A percentile compares a stretch with the other conserved stretches of the same genome.
Evolutionary conservation across 1,140 invertebrate genomes (phyloP).

Genomic region (Sarcophaga peregrina): DNA sequence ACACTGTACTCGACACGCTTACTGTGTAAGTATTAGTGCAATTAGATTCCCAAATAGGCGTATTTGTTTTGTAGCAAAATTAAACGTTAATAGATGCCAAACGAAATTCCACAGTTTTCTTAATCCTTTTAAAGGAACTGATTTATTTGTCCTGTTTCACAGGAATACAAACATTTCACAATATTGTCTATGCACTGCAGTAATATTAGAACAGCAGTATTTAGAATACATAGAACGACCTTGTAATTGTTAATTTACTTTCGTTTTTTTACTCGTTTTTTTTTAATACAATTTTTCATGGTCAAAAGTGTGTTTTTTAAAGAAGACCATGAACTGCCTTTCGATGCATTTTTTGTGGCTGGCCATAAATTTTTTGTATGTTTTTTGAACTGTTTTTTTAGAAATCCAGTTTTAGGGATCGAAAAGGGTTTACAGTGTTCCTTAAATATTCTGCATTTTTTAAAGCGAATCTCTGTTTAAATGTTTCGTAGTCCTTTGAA

Average conservation of each 20-base stretch:
- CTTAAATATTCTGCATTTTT: neutral
- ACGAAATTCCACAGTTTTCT: neutral
- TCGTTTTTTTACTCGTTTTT: conserved; percentile 12
- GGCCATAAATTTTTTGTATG: neutral
- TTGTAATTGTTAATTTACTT: neutral
- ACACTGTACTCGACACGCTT: neutral
- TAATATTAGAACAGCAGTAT: neutral
- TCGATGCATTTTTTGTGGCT: neutral
- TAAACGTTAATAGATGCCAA: neutral
- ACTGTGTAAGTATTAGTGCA: neutral
- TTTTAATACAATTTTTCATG: conserved; percentile 1
- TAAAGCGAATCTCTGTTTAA: too few relatives aligned
- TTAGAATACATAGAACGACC: neutral
- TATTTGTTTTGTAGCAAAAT: conserved; percentile 18
- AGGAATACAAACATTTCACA: conserved; percentile 15
- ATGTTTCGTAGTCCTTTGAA: too few relatives aligned
- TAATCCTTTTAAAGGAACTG: conserved; percentile 21
- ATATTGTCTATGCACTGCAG: conserved; percentile 3
- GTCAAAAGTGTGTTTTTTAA: neutral
- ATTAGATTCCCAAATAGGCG: neutral
- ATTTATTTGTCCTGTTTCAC: neutral
- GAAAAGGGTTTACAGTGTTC: conserved; percentile 7
- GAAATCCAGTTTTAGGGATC: conserved; percentile 34
- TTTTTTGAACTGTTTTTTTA: conserved; percentile 21
- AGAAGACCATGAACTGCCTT: neutral